Evolutionary conservation across 2,113 vertebrate species (phyloP).

Genomic region (Callipepla squamata): DNA sequence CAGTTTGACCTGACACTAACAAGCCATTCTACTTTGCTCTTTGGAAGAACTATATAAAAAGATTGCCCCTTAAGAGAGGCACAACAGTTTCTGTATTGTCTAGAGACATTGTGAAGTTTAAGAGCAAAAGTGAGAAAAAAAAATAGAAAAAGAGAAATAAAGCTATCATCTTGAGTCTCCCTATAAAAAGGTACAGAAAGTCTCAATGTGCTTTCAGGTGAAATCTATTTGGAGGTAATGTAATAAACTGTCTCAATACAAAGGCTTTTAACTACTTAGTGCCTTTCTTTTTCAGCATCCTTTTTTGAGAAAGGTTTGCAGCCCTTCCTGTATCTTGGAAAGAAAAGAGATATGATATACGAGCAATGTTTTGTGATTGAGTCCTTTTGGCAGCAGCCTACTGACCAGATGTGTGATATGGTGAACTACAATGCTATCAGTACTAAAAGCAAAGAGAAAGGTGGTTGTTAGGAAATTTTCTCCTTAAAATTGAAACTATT

Average conservation of each 20-base stretch:
- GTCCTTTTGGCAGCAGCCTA: not conserved
- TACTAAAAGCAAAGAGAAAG: not conserved
- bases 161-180: not conserved
- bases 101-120: not conserved
- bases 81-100: not conserved
- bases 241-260: not conserved
- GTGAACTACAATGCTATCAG: not conserved
- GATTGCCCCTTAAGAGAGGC: not conserved
- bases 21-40: not conserved
- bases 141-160: not conserved
- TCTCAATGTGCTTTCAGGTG: not conserved
- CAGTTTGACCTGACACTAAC: not conserved
- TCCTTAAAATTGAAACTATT: not conserved
- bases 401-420: not conserved
- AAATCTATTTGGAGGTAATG: not conserved
- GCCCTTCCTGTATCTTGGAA: not conserved
- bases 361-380: not conserved
- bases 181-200: not conserved
- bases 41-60: not conserved
- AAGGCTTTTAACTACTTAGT: not conserved
- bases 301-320: not conserved
- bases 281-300: not conserved
- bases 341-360: not conserved
- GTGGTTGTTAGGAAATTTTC: not conserved
- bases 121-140: not conserved